Evolutionary conservation across 2,888 invertebrate genomes (phyloP).

Genomic region (Eristalis pertinax): DNA sequence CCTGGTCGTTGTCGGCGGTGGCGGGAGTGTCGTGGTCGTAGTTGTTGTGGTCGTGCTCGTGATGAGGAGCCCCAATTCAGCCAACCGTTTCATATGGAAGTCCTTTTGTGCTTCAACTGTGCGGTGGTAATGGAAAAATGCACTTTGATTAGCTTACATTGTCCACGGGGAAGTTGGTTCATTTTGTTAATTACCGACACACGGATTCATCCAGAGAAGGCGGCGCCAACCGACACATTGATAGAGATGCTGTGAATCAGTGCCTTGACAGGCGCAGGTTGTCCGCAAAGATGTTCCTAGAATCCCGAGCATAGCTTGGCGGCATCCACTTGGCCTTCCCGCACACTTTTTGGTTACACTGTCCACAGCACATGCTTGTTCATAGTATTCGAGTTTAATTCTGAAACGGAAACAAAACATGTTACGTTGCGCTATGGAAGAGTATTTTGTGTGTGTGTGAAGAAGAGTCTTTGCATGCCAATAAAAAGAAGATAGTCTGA

Average conservation of each 20-base stretch:
- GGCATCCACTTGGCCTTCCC: constrained; percentile 91
- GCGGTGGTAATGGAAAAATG: constrained; percentile 71
- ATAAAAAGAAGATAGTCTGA: too few relatives aligned
- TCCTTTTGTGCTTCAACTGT: constrained; percentile 94
- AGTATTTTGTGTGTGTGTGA: too few relatives aligned
- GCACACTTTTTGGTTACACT: constrained; percentile 94
- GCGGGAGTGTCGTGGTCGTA: constrained; percentile 82
- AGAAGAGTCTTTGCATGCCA: too few relatives aligned
- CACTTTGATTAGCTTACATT: neutral
- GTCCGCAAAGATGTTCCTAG: constrained; percentile 94
- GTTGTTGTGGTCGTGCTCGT: constrained; percentile 82
- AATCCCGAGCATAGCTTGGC: constrained; percentile 92
- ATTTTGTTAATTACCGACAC: constrained; percentile 88
- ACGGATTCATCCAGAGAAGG: constrained; percentile 94
- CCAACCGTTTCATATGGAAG: constrained; percentile 86
- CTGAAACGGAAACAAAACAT: constrained; percentile 80
- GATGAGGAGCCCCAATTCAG: constrained; percentile 82
- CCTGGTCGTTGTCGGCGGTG: constrained; percentile 80
- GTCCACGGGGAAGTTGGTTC: neutral
- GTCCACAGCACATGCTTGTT: constrained; percentile 95
- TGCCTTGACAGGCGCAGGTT: constrained; percentile 93
- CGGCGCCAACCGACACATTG: constrained; percentile 95
- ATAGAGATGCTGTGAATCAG: constrained; percentile 91
- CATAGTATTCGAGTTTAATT: constrained; percentile 91
- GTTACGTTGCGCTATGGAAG: neutral